Evolutionary conservation across 2,888 invertebrate species (phyloP).

Genomic region (Monopis laevigella): DNA sequence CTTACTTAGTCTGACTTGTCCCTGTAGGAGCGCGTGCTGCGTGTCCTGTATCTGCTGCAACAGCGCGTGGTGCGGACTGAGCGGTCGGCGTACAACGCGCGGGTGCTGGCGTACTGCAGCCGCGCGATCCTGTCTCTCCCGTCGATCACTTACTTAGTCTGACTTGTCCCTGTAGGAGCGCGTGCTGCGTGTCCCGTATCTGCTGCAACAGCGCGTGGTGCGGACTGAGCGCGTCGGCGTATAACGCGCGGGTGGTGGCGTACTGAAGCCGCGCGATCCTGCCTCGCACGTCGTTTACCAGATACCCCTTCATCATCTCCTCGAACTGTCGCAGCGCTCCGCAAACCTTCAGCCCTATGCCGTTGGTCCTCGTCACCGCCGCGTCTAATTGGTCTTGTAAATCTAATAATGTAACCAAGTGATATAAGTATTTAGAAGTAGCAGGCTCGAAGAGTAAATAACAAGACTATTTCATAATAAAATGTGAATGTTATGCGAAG

Average conservation of each 20-base stretch:
- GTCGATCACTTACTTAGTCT: slow-evolving; percentile 53
- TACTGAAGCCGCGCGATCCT: slow-evolving; percentile 61
- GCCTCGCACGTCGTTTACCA: slow-evolving; percentile 22
- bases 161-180: slow-evolving; percentile 65
- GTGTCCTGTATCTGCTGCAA: too few relatives aligned
- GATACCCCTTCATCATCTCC: slow-evolving; percentile 26
- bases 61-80: too few relatives aligned
- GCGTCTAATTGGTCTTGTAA: slow-evolving; percentile 70
- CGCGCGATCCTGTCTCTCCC: too few relatives aligned
- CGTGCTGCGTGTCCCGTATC: slow-evolving; percentile 59
- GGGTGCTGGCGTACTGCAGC: too few relatives aligned
- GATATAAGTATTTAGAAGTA: too few relatives aligned
- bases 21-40: too few relatives aligned
- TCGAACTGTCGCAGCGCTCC: slow-evolving; percentile 63
- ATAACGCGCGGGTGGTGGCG: slow-evolving; percentile 49
- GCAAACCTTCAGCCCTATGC: slow-evolving; percentile 57
- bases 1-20: too few relatives aligned
- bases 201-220: slow-evolving; percentile 61
- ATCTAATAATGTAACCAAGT: too few relatives aligned
- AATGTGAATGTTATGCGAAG: too few relatives aligned
- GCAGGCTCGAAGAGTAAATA: too few relatives aligned
- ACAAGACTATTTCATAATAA: too few relatives aligned
- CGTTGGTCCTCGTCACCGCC: slow-evolving; percentile 60
- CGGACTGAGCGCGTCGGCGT: slow-evolving; percentile 53
- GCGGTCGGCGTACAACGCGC: too few relatives aligned